Conservation (phyloP, 1,140 invertebrate genomes). For the Sitobion miscanthi region DNA sequence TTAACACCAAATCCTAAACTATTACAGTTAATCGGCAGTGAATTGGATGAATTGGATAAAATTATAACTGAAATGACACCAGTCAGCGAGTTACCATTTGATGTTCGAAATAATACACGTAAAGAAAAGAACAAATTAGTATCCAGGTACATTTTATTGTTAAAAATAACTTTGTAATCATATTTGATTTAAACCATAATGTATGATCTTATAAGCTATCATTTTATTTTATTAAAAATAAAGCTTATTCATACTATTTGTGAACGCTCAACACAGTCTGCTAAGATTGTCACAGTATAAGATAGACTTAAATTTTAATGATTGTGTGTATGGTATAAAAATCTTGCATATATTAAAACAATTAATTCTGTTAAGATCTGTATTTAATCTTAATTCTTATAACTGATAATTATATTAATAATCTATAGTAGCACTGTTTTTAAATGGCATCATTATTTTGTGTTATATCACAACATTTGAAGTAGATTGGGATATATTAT, state of each 20-base stretch:
- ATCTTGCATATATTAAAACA: background rate
- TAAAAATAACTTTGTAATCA: background rate
- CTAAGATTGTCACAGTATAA: background rate
- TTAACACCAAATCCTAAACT: constrained; percentile 93
- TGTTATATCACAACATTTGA: background rate
- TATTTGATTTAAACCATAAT: background rate
- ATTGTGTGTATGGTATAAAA: background rate
- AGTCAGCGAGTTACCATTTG: constrained; percentile 89
- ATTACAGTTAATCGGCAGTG: constrained; percentile 86
- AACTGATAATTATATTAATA: background rate
- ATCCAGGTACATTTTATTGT: constrained; percentile 69
- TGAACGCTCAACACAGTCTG: background rate
- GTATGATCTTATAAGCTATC: no score
- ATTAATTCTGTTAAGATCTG: background rate
- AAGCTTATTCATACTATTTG: background rate
- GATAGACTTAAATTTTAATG: background rate
- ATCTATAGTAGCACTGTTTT: no score
- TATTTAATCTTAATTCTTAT: background rate
- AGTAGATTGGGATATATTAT: background rate
- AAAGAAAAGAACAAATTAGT: constrained; percentile 98
- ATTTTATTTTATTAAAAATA: no score
- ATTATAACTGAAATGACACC: constrained; percentile 96
- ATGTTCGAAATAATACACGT: constrained; percentile 84
- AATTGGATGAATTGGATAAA: constrained; percentile 82
- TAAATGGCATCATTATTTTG: background rate